Evolutionary conservation across 2,888 invertebrate species (phyloP), one percentile per base, ranked within the genome.

Genomic region (Timandra comae): DNA sequence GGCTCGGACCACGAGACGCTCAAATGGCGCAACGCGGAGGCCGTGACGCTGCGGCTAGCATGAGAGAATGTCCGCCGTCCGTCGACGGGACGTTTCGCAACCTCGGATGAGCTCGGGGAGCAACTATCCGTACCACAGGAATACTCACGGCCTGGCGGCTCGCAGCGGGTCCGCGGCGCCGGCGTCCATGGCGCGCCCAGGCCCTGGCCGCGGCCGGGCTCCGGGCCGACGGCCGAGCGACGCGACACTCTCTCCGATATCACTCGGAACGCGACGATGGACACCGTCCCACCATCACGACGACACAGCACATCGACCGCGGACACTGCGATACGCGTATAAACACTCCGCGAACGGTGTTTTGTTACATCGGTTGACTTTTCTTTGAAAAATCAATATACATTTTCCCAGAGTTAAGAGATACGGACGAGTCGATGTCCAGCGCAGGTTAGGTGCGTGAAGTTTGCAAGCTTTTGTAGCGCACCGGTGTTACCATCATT

Each of bases 401-500:
- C 86, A 86, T 86, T 86, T 86, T 85, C 84, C 79, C 80, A 77
- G 80, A 80, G 81, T 84, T 76, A 74, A 67, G 80, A 76, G 68
- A 76, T 78, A 81, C 77, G 79, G 79, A 81, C 85, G 86, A 85
- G 86, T 86, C 85, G 86, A 86, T 85, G 86, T 86, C 86, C 86
- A 86, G 86, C 86, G 86, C 86, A 86, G 86, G 82, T 85, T 84
- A 84, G 76, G 77, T 82, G 84, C 86, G 81, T 86, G 86, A 86
- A 86, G 86, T 86, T 86, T 86, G 86, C 86, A 84, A 86, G 86
- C 86, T 86, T 86, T 86, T 86, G 86, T 86, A 86, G 86, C 86
- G 82, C 85, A 81, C 77, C 85, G 82, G 86, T 86, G 86, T 86
- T 86, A 86, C 86, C 86, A 86, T 75, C 81, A 76, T 79, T 84